Evolutionary conservation across 2,888 invertebrate genomes (phyloP).

Genomic region (Ceriagrion tenellum): DNA sequence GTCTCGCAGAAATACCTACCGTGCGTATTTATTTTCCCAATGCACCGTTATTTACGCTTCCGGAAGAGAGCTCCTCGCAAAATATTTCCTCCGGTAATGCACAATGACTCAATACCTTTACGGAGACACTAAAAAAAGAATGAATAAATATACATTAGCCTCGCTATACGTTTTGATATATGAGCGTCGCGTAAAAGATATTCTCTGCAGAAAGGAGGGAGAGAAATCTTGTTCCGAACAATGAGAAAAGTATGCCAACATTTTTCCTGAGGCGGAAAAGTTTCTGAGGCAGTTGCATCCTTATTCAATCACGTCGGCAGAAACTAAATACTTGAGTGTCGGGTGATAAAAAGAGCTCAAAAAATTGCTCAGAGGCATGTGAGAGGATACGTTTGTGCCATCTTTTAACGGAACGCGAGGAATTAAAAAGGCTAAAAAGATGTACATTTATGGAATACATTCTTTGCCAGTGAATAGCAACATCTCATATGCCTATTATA

Average conservation of each 20-base stretch:
- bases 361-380: no score
- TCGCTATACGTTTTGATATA: neutral
- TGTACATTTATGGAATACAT: no score
- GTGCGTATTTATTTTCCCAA: neutral
- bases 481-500: no score
- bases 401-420: no score
- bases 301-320: neutral
- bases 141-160: neutral
- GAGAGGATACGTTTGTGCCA: no score
- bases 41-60: conserved; percentile 21
- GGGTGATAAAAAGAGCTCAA: neutral
- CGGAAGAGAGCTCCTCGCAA: neutral
- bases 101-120: neutral
- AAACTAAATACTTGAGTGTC: neutral
- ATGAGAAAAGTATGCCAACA: neutral
- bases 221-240: neutral
- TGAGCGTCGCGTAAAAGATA: neutral
- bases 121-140: neutral
- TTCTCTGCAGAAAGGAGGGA: neutral
- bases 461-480: no score
- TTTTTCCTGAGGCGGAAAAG: neutral
- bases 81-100: neutral
- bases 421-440: no score
- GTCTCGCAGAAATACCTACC: neutral
- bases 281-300: neutral